Base-by-base conservation (phyloP, 2,797 vertebrate genomes). In the Arnoldichthys spilopterus region DNA sequence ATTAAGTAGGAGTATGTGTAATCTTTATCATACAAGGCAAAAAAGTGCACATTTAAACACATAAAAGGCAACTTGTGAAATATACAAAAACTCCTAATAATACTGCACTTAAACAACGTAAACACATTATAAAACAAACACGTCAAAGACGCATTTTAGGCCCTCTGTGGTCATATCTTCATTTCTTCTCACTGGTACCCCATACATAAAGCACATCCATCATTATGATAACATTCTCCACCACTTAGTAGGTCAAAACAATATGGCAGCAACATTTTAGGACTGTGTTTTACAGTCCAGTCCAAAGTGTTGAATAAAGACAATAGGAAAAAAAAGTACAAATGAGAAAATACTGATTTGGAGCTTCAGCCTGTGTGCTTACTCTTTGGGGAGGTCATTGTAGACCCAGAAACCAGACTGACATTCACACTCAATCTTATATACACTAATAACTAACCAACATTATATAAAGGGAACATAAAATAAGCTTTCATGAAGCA, bases 41-140 rank as follows among this genome's bases (percentile, higher is more conserved):
- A 54, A 66, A 69, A 63, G 20, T 67, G 53, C 74, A 58, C 79
- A 18, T 54, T 53, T 45, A 20, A 32, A 72, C 49, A 72, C 63
- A 62, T n/a, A n/a, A 0, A 13, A 71, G 40, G 58, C 34, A 73
- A 76, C 58, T 56, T 6, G 68, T 78, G n/a, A 74, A 56, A 77
- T 51, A 77, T 34, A 62, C 73, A 58, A 66, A 53, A 68, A 24
- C n/a, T n/a, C 28, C 26, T 37, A 28, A 9, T 59, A 76, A 85
- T 69, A 79, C 76, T 78, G 79, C 63, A 77, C n/a, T 1, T 59
- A 61, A 47, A 22, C 9, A 22, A 63, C 26, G 28, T 47, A 59
- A 77, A 66, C 26, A n/a, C 30, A 30, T 72, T 2, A 58, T 18
- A 71, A 26, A 76, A 76, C 16, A 47, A 59, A 68, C 34, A 45